These are phyloP conservation scores for Sciurus vulgaris DNA, from an alignment of 2,797 vertebrate genomes.

Conservation along the genomic window DNA sequence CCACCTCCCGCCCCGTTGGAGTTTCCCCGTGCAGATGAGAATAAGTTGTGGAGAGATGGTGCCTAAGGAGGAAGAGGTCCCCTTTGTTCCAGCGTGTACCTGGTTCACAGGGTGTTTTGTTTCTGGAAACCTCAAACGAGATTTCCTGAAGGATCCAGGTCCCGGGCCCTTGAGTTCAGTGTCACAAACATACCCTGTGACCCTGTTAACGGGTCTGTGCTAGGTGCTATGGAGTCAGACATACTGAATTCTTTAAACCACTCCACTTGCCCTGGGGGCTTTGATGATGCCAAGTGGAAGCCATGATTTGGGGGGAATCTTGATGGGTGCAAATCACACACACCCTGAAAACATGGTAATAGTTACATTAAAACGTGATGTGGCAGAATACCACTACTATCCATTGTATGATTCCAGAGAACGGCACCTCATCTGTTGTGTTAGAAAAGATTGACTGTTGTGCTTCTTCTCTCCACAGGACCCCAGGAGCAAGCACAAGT, in stretches of 20 bases:
- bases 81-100: neutral
- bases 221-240: neutral
- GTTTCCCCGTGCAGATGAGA: neutral
- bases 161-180: neutral
- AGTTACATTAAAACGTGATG: neutral
- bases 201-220: no score
- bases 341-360: neutral
- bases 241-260: neutral
- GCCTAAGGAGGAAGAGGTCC: neutral
- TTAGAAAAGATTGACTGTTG: fast-evolving
- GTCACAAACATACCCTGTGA: neutral
- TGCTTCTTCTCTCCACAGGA: conserved; percentile 89
- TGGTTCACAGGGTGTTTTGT: neutral
- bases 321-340: neutral
- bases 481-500: conserved; percentile 99
- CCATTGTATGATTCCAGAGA: neutral
- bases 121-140: neutral
- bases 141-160: neutral
- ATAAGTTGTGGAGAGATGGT: neutral
- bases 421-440: fast-evolving
- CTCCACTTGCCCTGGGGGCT: fast-evolving
- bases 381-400: neutral
- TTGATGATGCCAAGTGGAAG: neutral
- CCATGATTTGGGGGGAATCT: neutral
- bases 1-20: neutral